Conservation (phyloP, 37 sponge, comb jelly and placozoan species). For the Hexactinellida sp. region DNA sequence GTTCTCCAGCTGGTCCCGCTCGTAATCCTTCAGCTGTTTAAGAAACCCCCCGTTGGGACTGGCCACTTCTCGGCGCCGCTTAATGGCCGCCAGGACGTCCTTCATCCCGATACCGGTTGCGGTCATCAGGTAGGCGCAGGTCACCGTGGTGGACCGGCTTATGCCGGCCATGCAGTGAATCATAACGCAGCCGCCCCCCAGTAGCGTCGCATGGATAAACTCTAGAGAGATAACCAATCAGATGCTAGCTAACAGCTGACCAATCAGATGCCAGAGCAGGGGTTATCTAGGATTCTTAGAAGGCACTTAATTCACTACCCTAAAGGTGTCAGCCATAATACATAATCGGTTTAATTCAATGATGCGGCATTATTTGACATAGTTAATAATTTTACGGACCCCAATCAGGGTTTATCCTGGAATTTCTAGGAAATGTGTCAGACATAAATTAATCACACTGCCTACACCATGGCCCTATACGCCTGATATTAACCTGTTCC, state of each 20-base stretch:
- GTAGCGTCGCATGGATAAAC: constrained; percentile 19
- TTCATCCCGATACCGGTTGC: constrained; percentile 21
- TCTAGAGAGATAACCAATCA: not conserved
- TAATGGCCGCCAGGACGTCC: constrained; percentile 32
- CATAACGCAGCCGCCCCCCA: constrained; percentile 21
- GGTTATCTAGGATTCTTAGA: too few relatives aligned
- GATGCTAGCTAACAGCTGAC: not conserved
- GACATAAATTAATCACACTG: too few relatives aligned
- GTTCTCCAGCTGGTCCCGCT: not conserved
- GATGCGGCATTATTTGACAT: too few relatives aligned
- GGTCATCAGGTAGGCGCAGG: constrained; percentile 34
- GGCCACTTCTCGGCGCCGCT: constrained; percentile 19
- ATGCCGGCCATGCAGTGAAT: constrained; percentile 41
- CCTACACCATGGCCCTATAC: too few relatives aligned
- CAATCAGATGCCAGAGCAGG: not conserved
- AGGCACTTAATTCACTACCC: too few relatives aligned
- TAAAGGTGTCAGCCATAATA: not conserved
- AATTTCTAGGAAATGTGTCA: too few relatives aligned
- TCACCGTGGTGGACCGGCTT: constrained; percentile 31
- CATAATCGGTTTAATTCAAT: not conserved
- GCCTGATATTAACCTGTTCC: too few relatives aligned
- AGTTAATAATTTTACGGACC: too few relatives aligned
- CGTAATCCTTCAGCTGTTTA: constrained; percentile 32
- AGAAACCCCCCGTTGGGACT: constrained; percentile 39
- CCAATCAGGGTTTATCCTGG: too few relatives aligned